Conservation (phyloP, 37 sponge, comb jelly and placozoan species). For the Corticium candelabrum region DNA sequence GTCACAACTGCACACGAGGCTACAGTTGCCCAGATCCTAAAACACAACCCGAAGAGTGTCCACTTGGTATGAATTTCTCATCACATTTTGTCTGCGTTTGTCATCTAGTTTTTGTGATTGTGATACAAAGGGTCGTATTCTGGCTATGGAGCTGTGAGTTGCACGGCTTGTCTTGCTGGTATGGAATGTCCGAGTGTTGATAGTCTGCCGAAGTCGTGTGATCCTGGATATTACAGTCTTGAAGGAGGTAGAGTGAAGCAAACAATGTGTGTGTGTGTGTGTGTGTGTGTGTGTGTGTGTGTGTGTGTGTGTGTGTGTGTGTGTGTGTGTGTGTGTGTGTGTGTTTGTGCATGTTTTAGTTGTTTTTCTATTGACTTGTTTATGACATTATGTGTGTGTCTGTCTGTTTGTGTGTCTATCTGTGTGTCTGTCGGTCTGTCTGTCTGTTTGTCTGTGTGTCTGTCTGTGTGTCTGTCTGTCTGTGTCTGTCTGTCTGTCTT, state of each 20-base stretch:
- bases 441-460: no score
- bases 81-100: neutral
- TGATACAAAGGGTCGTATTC: neutral
- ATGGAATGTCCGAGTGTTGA: neutral
- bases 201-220: neutral
- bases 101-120: neutral
- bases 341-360: neutral
- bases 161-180: neutral
- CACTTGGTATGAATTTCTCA: neutral
- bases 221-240: slow-evolving; percentile 11
- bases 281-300: neutral
- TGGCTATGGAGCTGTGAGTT: neutral
- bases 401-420: no score
- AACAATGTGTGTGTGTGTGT: no score
- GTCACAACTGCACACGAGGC: neutral
- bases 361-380: neutral
- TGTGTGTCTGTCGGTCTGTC: no score
- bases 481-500: no score
- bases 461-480: neutral
- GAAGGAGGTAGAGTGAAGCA: neutral
- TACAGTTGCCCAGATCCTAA: neutral
- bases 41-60: neutral
- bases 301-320: neutral
- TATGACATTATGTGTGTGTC: neutral
- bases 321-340: no score